These are phyloP conservation scores for Anolis apletophallus DNA, from an alignment of 2,797 vertebrate species.

Conservation along the genomic window DNA sequence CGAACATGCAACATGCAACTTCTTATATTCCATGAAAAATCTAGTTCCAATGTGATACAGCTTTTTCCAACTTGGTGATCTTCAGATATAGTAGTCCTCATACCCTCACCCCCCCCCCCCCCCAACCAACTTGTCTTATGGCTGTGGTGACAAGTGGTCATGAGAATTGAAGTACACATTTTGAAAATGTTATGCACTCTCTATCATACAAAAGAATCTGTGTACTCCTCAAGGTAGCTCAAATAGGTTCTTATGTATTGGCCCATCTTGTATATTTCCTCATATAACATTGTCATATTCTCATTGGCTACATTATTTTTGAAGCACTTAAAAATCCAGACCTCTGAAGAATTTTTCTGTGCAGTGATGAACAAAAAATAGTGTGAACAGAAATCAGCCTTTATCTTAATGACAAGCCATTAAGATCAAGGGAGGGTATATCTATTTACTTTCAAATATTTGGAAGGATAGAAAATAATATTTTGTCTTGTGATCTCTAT, in stretches of 20 bases:
- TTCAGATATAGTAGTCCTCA: too few species aligned
- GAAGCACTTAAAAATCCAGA: not conserved
- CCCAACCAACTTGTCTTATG: too few species aligned
- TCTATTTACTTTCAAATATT: not conserved
- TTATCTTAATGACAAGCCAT: not conserved
- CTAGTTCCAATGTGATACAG: not conserved
- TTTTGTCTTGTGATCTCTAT: too few species aligned
- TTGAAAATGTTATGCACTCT: not conserved
- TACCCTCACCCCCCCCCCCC: too few species aligned
- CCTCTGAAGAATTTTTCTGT: not conserved
- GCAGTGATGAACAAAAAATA: not conserved
- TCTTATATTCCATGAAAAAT: conserved; percentile 45
- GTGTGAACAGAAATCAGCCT: not conserved
- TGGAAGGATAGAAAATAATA: not conserved
- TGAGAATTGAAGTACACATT: too few species aligned
- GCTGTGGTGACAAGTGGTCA: too few species aligned
- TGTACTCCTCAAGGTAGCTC: not conserved
- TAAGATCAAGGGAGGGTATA: not conserved
- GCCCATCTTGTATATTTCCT: not conserved
- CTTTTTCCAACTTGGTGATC: too few species aligned
- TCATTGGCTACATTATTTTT: not conserved
- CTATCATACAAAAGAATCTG: not conserved
- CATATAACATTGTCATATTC: not conserved
- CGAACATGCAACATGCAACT: conserved; percentile 32
- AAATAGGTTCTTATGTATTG: not conserved